These are phyloP conservation scores for Sinocyclocheilus anophthalmus DNA, from an alignment of 2,113 vertebrate species.

Conservation along the genomic window DNA sequence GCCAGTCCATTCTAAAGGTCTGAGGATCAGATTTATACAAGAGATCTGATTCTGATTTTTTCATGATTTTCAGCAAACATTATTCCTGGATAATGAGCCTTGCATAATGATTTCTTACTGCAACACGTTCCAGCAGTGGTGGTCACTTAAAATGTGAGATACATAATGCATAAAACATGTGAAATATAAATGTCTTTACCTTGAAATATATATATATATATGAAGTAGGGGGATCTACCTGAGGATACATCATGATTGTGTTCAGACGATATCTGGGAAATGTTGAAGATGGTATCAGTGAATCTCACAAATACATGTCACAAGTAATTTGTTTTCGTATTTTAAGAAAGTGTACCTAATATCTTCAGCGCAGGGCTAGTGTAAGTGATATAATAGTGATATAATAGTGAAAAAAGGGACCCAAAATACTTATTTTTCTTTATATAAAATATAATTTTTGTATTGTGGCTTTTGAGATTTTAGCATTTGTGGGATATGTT, in stretches of 20 bases:
- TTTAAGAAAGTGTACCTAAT: background rate
- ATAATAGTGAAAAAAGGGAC: no score
- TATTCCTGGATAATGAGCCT: background rate
- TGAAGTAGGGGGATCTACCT: no score
- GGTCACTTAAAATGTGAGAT: conserved; percentile 5
- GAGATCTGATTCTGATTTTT: background rate
- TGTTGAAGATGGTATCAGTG: background rate
- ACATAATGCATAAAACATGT: conserved; percentile 1
- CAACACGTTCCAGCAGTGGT: background rate
- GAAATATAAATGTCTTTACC: conserved; percentile 1
- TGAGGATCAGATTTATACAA: background rate
- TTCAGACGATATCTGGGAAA: background rate
- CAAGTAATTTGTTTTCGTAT: background rate
- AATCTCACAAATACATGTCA: background rate
- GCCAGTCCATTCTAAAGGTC: background rate
- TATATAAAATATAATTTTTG: no score
- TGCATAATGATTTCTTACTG: background rate
- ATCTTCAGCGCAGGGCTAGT: background rate
- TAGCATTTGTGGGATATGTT: no score
- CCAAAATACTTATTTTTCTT: no score
- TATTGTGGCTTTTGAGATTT: no score
- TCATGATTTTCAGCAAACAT: background rate
- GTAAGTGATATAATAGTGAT: no score
- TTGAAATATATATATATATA: background rate
- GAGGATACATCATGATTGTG: background rate